Evolutionary conservation across 2,888 invertebrate genomes (phyloP), one percentile per base, ranked within the genome.

Genomic region (Nephrotoma flavescens): DNA sequence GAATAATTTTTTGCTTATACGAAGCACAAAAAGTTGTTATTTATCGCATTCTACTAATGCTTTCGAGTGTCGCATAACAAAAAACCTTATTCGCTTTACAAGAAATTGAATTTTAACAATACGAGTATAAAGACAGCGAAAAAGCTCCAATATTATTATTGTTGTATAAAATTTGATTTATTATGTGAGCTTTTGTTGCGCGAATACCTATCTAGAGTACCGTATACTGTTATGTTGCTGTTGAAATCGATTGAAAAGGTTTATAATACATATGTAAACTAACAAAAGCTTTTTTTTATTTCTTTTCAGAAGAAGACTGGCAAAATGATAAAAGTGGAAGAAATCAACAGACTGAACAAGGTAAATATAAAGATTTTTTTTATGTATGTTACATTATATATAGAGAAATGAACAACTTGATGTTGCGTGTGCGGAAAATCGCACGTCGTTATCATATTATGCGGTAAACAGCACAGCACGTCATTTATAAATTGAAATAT

Each of bases 271-370:
- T 15, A 57, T 57, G 15, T 31, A 71, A 31, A 31, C 71, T 86
- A 86, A 86, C 31, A 41, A 86, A 57, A 3, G 15, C n/a, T 41
- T 87, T 83, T 86, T 85, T 86, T 85, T 87, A 86, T 87, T 90
- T 92, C 92, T 91, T 93, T 93, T 90, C 92, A 94, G 94, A 93
- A 92, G 93, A 94, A 90, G 94, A 94, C 90, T 94, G 94, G 94
- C 94, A 94, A 89, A 93, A 93, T 90, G 94, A 94, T 57, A 92
- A 92, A 89, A 89, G 91, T 42, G 90, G 91, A 87, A 90, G 91
- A 87, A 89, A 90, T 89, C 90, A 90, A 87, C 88, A 89, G 31
- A 91, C 89, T 88, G 91, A 92, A 87, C 91, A 91, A 90, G 90
- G 91, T 91, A 89, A 88, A 88, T 88, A 86, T 41, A 83, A 11